Evolutionary conservation across 2,113 vertebrate species (phyloP).

Genomic region (Xenotilapia caudafasciata): DNA sequence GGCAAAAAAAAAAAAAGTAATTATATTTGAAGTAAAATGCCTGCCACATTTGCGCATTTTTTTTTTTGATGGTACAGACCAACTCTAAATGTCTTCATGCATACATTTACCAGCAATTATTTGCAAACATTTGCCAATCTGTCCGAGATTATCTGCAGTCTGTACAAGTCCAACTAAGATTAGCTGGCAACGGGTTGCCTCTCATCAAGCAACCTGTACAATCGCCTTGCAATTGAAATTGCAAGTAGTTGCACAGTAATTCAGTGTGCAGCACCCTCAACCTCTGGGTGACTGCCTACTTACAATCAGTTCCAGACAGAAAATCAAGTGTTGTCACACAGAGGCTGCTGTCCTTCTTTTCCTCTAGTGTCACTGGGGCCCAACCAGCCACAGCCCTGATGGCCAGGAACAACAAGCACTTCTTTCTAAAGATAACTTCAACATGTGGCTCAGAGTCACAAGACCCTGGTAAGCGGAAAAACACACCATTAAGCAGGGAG

Average conservation of each 20-base stretch:
- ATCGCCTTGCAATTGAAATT: neutral
- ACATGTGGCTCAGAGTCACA: constrained; percentile 10
- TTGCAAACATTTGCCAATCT: neutral
- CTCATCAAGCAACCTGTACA: neutral
- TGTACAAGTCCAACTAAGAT: neutral
- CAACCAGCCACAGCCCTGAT: neutral
- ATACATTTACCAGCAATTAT: neutral
- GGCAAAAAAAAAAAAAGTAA: too few relatives aligned
- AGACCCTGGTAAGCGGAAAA: neutral
- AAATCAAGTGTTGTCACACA: neutral
- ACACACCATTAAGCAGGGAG: neutral
- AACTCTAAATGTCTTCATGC: neutral
- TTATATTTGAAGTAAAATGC: neutral
- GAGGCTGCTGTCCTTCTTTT: neutral
- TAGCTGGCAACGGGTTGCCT: neutral
- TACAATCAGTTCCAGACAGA: neutral
- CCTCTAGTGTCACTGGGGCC: neutral
- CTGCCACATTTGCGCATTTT: neutral
- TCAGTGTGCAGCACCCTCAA: neutral
- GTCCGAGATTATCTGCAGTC: neutral
- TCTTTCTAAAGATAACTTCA: neutral
- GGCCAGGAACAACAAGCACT: neutral
- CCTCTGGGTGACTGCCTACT: neutral
- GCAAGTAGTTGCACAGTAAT: neutral
- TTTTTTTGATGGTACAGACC: neutral